Evolutionary conservation across 2,888 invertebrate species (phyloP), one percentile per base, ranked within the genome.

Genomic region (Hesperia comma): DNA sequence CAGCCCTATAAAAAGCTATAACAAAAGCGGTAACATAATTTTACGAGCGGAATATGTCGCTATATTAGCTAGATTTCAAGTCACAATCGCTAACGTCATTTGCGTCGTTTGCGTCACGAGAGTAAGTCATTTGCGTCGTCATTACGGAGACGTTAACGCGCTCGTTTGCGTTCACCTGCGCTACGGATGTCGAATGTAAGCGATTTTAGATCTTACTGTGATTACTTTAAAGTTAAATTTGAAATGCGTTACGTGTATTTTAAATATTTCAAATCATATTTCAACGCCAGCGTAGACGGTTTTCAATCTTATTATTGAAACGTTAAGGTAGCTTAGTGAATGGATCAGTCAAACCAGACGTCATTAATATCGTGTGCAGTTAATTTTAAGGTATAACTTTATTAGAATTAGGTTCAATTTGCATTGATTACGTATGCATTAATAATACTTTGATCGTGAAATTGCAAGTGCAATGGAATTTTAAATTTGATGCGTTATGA

Each of bases 91-190:
- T 53, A 32, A 32, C 53, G 32, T 26, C 53, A n/a, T 49, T 46
- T 51, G 21, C 56, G 41, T 14, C 56, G 17, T 19, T 41, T 40
- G 56, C 41, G 56, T 21, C 56, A 40, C 56, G 19, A 41, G 56
- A 19, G 56, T 40, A 32, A 53, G 56, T 56, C 56, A 56, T 56
- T 37, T 56, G 56, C 56, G 33, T 21, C 19, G 37, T 56, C 56
- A 56, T 56, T 56, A 56, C 40, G 14, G 5, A 17, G 51, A 53
- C 53, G 53, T 53, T 32, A 53, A 53, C 53, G 37, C 40, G 56
- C 40, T 56, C 56, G 56, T 56, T 56, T 56, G 40, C 40, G 40
- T 17, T 56, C 56, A 56, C 40, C 40, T 56, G 56, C 21, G 14
- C 51, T 14, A 21, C 51, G n/a, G 3, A 53, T 53, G 53, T 53